Evolutionary conservation across 2,888 invertebrate species (phyloP).

Genomic region (Nysson spinosus): DNA sequence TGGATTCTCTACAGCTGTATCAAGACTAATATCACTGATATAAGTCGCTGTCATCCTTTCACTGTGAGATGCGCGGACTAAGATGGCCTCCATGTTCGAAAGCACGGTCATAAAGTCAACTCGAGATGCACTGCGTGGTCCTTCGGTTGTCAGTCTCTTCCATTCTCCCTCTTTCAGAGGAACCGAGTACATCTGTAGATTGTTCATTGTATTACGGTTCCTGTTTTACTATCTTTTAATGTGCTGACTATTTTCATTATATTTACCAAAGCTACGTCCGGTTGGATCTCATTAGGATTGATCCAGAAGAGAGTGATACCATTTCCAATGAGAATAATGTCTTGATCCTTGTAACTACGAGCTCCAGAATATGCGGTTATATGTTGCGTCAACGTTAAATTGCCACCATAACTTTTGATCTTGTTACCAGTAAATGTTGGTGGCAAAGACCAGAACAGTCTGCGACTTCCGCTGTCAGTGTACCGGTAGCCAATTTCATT

Average conservation of each 20-base stretch:
- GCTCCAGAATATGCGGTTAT: constrained; percentile 81
- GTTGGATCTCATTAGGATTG: constrained; percentile 80
- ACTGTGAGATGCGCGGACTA: constrained; percentile 89
- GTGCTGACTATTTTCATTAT: not conserved
- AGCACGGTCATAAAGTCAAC: constrained; percentile 91
- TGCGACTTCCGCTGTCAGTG: constrained; percentile 75
- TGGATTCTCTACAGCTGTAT: constrained; percentile 85
- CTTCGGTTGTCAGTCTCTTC: constrained; percentile 80
- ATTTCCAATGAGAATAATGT: constrained; percentile 90
- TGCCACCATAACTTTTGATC: constrained; percentile 92
- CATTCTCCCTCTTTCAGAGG: constrained; percentile 84
- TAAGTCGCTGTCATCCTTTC: constrained; percentile 81
- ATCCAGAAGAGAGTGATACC: constrained; percentile 88
- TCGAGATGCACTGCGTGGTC: constrained; percentile 83
- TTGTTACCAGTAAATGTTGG: constrained; percentile 81
- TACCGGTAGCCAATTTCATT: constrained; percentile 83
- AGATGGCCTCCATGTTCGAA: constrained; percentile 88
- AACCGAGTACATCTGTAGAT: constrained; percentile 81
- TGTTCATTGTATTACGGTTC: not conserved
- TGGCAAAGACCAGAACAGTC: constrained; percentile 88
- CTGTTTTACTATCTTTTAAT: not conserved
- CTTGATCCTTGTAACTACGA: constrained; percentile 83
- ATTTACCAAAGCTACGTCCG: constrained; percentile 81
- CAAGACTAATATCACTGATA: constrained; percentile 91
- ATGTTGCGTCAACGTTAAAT: constrained; percentile 85